Evolutionary conservation across 2,797 vertebrate genomes (phyloP), one percentile per base, ranked within the genome.

Genomic region (Aselliscus stoliczkanus): DNA sequence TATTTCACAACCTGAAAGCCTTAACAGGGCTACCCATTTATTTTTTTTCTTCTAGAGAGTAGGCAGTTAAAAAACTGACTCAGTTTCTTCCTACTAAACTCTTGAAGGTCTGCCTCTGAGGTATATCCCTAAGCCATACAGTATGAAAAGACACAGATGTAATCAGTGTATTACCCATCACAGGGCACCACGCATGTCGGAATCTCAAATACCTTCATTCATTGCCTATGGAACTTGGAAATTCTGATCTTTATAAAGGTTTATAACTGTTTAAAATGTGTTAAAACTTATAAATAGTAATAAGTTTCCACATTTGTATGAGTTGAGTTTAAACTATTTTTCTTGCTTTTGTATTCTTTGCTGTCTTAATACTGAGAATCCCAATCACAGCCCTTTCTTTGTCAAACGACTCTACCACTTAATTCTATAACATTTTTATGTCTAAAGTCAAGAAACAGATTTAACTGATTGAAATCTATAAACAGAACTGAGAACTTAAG

Each of bases 381-480:
- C n/a, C 67, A 94, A 50, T 47, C 79, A 73, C 90, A 93, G 44
- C 25, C 84, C 12, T 82, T 84, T 25, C n/a, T 70, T 75, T 56
- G 77, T 62, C 25, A 96, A 91, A 89, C 70, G 25, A 88, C 64
- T 93, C 29, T 64, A 85, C 72, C 89, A 84, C 86, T 84, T 29
- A 76, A 64, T 70, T 87, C 27, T 9, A 52, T 4, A 27, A 64
- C 29, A 50, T 67, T 67, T 11, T 7, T n/a, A 87, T 9, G 17
- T 44, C 77, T 65, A 34, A 90, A 94, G 76, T 58, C 29, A 89
- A 91, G 56, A 77, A 88, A 87, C 11, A 69, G 47, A 69, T 93
- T 88, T 54, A 89, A 95, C 65, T 88, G 47, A 90, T 54, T 90
- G 92, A 86, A 94, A 69, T 77, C 86, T 72, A 90, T 77, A 83